phyloP scores from a whole-genome alignment of 2,888 invertebrate species.

The Chalcis sispes region DNA sequence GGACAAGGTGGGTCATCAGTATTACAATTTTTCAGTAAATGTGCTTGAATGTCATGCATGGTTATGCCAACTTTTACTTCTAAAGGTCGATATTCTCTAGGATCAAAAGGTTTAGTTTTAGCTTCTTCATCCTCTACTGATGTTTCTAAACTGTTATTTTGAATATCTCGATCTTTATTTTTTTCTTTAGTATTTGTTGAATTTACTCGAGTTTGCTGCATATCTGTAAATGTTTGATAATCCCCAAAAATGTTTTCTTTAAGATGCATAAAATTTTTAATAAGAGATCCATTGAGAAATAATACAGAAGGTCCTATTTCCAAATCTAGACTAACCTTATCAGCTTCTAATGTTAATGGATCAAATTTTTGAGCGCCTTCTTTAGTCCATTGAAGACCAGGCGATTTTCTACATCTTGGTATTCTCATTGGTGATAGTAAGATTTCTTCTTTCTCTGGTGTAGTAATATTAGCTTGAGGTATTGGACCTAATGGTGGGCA shows the following conservation, averaged over 20 bases:
- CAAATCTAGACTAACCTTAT: conserved; percentile 93
- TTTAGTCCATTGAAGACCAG: conserved; percentile 82
- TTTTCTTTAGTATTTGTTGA: conserved; percentile 74
- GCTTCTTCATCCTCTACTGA: conserved; percentile 82
- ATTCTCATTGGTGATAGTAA: conserved; percentile 94
- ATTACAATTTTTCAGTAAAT: conserved; percentile 94
- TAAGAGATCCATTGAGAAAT: conserved; percentile 92
- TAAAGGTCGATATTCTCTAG: conserved; percentile 90
- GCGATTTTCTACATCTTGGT: conserved; percentile 86
- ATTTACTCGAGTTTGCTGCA: conserved; percentile 82
- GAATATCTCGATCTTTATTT: conserved; percentile 70
- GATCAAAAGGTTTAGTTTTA: conserved; percentile 85
- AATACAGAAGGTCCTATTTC: conserved; percentile 96
- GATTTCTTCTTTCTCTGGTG: conserved; percentile 96
- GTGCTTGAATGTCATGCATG: conserved; percentile 96
- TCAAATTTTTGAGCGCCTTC: conserved; percentile 88
- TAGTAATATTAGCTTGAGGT: conserved; percentile 94
- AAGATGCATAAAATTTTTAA: conserved; percentile 92
- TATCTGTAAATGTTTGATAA: conserved; percentile 95
- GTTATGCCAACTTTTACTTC: conserved; percentile 95
- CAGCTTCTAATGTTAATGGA: conserved; percentile 89
- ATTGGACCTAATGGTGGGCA: conserved; percentile 91
- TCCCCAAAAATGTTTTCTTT: conserved; percentile 99
- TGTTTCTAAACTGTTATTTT: conserved; percentile 76
- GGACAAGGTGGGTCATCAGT: conserved; percentile 95